Percentiles rank a stretch among this genome's conserved stretches.
phyloP scores from a whole-genome alignment of 2,113 vertebrate species.

The Neopipo cinnamomea region DNA sequence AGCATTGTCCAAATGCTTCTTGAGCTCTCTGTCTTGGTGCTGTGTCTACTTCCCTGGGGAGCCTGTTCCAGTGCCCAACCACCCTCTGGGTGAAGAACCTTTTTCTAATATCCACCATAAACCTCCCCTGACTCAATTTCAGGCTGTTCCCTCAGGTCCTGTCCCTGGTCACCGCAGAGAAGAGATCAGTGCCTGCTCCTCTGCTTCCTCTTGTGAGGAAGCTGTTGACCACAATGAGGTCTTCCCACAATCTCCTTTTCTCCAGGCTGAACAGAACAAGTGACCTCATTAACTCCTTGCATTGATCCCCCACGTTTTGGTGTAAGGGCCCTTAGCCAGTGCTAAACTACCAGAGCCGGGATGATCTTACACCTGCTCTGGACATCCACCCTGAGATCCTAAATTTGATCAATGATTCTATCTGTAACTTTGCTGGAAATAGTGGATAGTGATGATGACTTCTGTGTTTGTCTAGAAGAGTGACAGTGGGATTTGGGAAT shows the following conservation, averaged over 20 bases:
- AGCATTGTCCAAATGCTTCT: accelerated
- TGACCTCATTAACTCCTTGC: neutral
- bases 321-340: neutral
- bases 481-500: neutral
- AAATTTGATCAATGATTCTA: neutral
- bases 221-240: no score
- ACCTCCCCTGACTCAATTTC: neutral
- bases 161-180: neutral
- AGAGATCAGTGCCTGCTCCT: neutral
- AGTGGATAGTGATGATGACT: neutral
- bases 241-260: neutral
- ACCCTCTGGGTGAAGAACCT: neutral
- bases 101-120: neutral
- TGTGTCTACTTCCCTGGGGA: neutral
- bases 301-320: neutral
- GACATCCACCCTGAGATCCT: neutral
- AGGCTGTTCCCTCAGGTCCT: neutral
- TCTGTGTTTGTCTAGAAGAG: neutral
- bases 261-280: neutral
- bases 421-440: neutral
- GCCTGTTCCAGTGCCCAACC: accelerated
- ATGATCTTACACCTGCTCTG: neutral
- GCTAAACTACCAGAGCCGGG: neutral
- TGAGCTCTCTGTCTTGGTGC: neutral
- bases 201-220: neutral